Conservation (phyloP, 2,888 invertebrate genomes). For the Tipula vernalis region DNA sequence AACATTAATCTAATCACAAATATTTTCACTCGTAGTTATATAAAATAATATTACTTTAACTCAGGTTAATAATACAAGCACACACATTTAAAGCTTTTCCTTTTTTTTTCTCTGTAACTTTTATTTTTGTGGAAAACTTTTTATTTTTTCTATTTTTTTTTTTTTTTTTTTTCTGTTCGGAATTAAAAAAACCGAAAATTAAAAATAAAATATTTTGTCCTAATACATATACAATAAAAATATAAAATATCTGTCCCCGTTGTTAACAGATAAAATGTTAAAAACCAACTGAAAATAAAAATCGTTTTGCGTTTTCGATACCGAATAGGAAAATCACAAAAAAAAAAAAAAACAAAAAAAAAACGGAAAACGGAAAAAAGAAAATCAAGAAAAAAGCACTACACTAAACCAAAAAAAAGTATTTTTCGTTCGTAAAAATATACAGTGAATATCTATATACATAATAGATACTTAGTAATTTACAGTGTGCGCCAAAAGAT, state of each 20-base stretch:
- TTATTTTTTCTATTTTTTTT: not conserved
- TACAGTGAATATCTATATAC: not conserved
- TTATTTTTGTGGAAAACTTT: not conserved
- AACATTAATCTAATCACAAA: not conserved
- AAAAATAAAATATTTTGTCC: not conserved
- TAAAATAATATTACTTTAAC: not conserved
- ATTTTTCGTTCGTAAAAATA: not conserved
- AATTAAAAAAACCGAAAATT: not conserved
- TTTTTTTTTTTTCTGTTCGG: not conserved
- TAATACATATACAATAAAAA: not conserved
- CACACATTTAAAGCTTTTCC: not conserved
- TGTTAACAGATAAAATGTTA: conserved; percentile 4
- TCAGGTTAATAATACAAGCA: not conserved
- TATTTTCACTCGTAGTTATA: not conserved
- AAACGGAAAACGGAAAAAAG: not conserved
- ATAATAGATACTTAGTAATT: not conserved
- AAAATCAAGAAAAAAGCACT: not conserved
- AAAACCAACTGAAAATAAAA: not conserved
- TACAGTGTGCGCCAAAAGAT: not conserved
- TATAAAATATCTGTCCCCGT: not conserved
- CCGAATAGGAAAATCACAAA: not conserved
- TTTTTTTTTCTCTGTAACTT: not conserved
- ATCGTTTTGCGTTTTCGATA: not conserved
- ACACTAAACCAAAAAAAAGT: not conserved
- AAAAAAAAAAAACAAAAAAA: not conserved